Percentiles rank a stretch among this genome's conserved stretches.
phyloP scores from a whole-genome alignment of 2,888 invertebrate genomes.

The Melitaea athalia region DNA sequence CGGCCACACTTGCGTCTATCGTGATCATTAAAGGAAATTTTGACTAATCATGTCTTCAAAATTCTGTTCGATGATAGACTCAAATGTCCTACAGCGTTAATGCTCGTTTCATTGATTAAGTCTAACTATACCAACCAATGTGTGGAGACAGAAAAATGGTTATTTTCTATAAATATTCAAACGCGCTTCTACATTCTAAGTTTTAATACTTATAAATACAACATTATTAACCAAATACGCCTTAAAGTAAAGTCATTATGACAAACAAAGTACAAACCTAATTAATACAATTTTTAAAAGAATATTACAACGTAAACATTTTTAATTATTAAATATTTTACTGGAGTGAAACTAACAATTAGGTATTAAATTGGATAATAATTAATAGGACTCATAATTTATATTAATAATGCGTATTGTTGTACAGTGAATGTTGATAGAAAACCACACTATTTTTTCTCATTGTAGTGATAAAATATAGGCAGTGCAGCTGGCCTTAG shows the following conservation, averaged over 20 bases:
- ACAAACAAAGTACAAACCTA: slow-evolving; percentile 22
- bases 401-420: neutral
- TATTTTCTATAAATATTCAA: slow-evolving; percentile 26
- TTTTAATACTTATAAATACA: slow-evolving; percentile 32
- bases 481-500: too few species aligned
- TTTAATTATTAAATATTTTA: slow-evolving; percentile 15
- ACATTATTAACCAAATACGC: slow-evolving; percentile 28
- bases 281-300: slow-evolving; percentile 16
- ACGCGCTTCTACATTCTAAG: slow-evolving; percentile 20
- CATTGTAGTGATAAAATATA: neutral
- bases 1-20: neutral
- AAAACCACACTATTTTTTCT: neutral
- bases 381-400: slow-evolving; percentile 19
- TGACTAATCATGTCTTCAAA: neutral
- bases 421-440: neutral
- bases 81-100: neutral
- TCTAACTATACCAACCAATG: neutral
- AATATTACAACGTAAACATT: slow-evolving; percentile 24
- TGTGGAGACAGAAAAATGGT: neutral
- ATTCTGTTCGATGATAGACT: slow-evolving; percentile 1
- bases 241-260: slow-evolving; percentile 29
- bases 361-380: slow-evolving; percentile 1
- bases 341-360: neutral
- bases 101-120: neutral
- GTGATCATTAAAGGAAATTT: neutral